Evolutionary conservation across 2,888 invertebrate species (phyloP), one percentile per base, ranked within the genome.

Genomic region (Aproaerema taeniolella): DNA sequence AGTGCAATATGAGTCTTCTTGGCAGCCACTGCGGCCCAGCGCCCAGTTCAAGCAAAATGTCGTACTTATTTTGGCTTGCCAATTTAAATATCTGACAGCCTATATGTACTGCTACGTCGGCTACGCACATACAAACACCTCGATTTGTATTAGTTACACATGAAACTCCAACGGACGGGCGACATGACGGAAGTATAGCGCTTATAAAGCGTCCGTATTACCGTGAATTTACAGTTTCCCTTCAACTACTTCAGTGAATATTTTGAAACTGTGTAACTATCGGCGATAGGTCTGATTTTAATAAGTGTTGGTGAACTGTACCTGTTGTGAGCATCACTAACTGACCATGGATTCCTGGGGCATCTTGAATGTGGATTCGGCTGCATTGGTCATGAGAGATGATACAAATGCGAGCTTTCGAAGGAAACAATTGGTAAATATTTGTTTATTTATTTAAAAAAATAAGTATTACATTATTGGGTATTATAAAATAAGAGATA

Each of bases 301-400:
- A n/a, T 46, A 32, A 44, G 49, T 49, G 54, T n/a, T n/a, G n/a
- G n/a, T n/a, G n/a, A n/a, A n/a, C n/a, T n/a, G n/a, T n/a, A n/a
- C n/a, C n/a, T n/a, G n/a, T n/a, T n/a, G n/a, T n/a, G n/a, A n/a
- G n/a, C n/a, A n/a, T n/a, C n/a, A n/a, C n/a, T 55, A 51, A 56
- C 39, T 46, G 52, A 61, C 52, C 45, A 92, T 93, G 92, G 92
- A 92, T 87, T 90, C 90, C 55, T 92, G 92, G 92, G 92, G 91
- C 45, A 90, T 89, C 54, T 74, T 93, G 62, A 90, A 90, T 54
- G 90, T 90, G 55, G 90, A 91, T 58, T 86, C 88, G 41, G 89
- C 89, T 31, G 83, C 90, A 33, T 89, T 90, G 46, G 92, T 91
- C 11, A 90, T 93, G 55, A 89, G 93, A 52, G 93, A 93, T 79